These are phyloP conservation scores for Luidia sarsii DNA, from an alignment of 53 echinoderm and acorn worm species.

Conservation along the genomic window DNA sequence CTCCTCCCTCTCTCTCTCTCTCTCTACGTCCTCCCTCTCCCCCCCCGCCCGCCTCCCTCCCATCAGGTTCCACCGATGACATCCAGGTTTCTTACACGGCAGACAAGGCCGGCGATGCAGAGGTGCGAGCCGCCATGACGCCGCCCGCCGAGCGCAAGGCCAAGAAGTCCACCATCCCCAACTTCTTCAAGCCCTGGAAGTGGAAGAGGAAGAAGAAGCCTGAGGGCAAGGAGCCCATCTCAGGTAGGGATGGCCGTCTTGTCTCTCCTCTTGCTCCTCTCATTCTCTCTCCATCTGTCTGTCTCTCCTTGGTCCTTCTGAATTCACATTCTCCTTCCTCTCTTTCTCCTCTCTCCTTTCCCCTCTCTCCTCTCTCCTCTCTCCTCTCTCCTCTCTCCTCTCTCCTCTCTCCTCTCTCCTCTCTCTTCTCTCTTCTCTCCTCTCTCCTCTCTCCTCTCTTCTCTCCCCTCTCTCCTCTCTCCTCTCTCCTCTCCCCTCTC, in stretches of 20 bases:
- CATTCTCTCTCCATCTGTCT: not conserved
- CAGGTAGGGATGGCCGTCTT: not conserved
- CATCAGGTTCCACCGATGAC: constrained; percentile 65
- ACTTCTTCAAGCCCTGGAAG: constrained; percentile 93
- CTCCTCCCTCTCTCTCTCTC: not conserved
- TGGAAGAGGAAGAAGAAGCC: constrained; percentile 95
- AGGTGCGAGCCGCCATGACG: constrained; percentile 53
- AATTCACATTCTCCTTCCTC: no score
- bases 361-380: no score
- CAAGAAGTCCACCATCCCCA: constrained; percentile 78
- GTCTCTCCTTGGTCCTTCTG: no score
- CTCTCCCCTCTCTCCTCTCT: no score
- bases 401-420: no score
- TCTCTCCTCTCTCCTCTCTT: no score
- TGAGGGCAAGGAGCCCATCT: constrained; percentile 12
- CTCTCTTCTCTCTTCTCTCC: no score
- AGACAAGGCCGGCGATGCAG: constrained; percentile 53
- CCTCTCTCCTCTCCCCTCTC: no score
- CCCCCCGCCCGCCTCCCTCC: not conserved
- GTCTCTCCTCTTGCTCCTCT: not conserved
- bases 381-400: no score
- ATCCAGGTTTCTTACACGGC: constrained; percentile 68
- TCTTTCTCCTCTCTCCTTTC: no score
- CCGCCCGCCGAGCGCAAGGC: constrained; percentile 54
- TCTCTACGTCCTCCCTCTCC: not conserved